Conservation (phyloP, 2,113 vertebrate genomes). For the Athene cunicularia region DNA sequence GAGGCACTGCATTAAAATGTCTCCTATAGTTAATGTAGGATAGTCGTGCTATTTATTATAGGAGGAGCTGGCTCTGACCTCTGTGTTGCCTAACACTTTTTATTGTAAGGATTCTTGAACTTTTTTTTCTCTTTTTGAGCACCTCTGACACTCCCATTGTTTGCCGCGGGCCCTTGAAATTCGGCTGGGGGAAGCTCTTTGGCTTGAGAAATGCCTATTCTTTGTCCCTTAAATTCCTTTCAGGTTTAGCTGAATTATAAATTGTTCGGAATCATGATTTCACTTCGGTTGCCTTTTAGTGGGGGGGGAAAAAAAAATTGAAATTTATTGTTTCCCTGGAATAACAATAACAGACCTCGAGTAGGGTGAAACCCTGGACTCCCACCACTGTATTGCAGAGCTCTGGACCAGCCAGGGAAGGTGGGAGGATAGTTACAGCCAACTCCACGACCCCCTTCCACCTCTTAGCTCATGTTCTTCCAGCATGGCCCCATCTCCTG, state of each 20-base stretch:
- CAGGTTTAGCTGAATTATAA: conserved; percentile 68
- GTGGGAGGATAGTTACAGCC: neutral
- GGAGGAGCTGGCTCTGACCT: conserved; percentile 59
- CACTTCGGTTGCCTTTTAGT: neutral
- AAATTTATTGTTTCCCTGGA: conserved; percentile 25
- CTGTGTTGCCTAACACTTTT: conserved; percentile 68
- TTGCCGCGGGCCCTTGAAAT: conserved; percentile 61
- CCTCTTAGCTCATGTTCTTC: neutral
- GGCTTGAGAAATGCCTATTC: conserved; percentile 54
- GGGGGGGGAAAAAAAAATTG: accelerated
- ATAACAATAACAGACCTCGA: neutral
- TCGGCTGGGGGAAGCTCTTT: conserved; percentile 41
- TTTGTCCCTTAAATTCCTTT: conserved; percentile 70
- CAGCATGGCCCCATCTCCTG: neutral
- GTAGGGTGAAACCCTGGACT: neutral
- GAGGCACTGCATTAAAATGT: conserved; percentile 67
- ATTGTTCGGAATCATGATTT: conserved; percentile 39
- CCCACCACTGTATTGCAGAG: neutral
- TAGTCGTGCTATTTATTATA: conserved; percentile 60
- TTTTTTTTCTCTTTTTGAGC: conserved; percentile 62
- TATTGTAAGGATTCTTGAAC: conserved; percentile 71
- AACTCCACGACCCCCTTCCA: neutral
- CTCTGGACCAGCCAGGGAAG: neutral
- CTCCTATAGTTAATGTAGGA: conserved; percentile 64
- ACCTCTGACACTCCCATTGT: conserved; percentile 68